Evolutionary conservation across 2,797 vertebrate genomes (phyloP), one percentile per base, ranked within the genome.

Genomic region (Myiotriccus ornatus): DNA sequence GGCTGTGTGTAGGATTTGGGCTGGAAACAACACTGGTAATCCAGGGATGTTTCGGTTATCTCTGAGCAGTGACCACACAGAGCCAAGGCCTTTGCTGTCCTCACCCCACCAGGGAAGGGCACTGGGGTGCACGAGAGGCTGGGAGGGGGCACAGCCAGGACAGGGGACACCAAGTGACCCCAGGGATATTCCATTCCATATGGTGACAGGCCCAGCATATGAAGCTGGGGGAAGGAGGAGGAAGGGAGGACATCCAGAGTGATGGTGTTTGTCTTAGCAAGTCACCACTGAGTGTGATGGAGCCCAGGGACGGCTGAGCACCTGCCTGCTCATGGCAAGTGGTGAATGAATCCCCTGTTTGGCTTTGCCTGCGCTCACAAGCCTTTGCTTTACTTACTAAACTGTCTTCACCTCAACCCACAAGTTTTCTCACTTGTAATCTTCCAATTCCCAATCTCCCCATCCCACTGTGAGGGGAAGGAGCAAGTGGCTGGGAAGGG

Each of bases 201-300:
- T 1, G 16, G 64, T 52, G 57, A 4, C 7, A 0, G 10, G 30
- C 6, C 12, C 83, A 53, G 39, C 39, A 43, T 0, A 3, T 7
- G 32, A 5, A 28, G 25, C 44, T 52, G 34, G 6, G 62, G 50
- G 9, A 86, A 81, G 17, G 18, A 53, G 18, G 2, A 24, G 22
- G 4, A 78, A 67, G 22, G 41, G 43, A 2, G 17, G 47, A 35
- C 11, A 76, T 25, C 17, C 64, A 34, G 23, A 47, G 39, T 20
- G 39, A 59, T 21, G 34, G 34, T 11, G 3, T 25, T 37, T 57
- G 19, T 43, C 16, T n/a, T 35, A 56, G 44, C 57, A n/a, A 43
- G 39, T 11, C 52, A 25, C 12, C 10, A 0, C 3, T 13, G 17
- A 23, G 24, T 7, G 30, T 9, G 21, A 39, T 6, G n/a, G 22